Percentiles rank a stretch among this genome's conserved stretches.
phyloP scores from a whole-genome alignment of 2,888 invertebrate species.

The Augiades crinisus region DNA sequence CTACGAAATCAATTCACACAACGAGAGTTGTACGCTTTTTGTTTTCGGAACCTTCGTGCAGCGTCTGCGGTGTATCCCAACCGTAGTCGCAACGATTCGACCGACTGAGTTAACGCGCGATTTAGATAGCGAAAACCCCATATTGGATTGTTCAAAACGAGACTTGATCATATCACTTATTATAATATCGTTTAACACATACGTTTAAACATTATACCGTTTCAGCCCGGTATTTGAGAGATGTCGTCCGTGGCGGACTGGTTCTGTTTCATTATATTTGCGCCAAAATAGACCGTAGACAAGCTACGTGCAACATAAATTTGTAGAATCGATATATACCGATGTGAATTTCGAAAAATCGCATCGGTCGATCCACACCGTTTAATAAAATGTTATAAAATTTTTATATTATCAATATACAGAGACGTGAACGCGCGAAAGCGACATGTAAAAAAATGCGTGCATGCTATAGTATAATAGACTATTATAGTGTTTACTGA shows the following conservation, averaged over 20 bases:
- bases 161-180: not conserved
- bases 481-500: no score
- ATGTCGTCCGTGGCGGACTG: slow-evolving; percentile 3
- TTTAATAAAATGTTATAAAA: not conserved
- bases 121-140: not conserved
- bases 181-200: not conserved
- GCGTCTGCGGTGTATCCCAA: not conserved
- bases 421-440: no score
- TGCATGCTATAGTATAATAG: no score
- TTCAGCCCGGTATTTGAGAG: slow-evolving; percentile 1
- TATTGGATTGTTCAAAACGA: slow-evolving; percentile 2
- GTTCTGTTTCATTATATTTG: not conserved
- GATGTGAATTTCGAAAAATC: not conserved
- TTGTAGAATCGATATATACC: not conserved
- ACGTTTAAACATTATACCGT: not conserved
- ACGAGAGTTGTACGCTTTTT: not conserved
- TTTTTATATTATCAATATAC: not conserved
- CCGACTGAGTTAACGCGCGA: not conserved
- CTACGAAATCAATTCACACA: no score
- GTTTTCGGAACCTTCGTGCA: not conserved
- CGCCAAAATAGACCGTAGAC: not conserved
- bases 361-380: slow-evolving; percentile 2
- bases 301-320: not conserved
- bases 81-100: not conserved
- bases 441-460: no score